Evolutionary conservation across 2,797 vertebrate genomes (phyloP).

Genomic region (Karalla daura): DNA sequence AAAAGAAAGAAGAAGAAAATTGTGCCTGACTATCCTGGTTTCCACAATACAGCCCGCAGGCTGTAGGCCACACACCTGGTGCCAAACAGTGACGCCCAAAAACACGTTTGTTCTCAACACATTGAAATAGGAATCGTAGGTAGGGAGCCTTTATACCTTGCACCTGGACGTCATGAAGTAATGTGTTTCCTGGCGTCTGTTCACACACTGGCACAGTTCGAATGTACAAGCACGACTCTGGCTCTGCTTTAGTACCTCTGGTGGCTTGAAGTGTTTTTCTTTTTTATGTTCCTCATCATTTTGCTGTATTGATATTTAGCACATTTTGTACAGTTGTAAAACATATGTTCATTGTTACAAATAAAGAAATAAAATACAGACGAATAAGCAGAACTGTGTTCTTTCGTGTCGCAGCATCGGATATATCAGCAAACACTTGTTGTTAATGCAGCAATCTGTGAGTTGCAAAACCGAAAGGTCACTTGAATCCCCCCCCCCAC

Average conservation of each 20-base stretch:
- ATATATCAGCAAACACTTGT: neutral
- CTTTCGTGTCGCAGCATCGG: neutral
- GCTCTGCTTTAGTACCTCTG: neutral
- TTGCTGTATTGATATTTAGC: neutral
- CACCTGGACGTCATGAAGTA: too few relatives aligned
- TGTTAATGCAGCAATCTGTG: neutral
- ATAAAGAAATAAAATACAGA: constrained; percentile 23
- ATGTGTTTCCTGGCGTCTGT: neutral
- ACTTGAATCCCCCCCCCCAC: too few relatives aligned
- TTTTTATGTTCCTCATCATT: neutral
- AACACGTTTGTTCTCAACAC: neutral
- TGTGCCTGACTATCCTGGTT: too few relatives aligned
- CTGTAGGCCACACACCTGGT: neutral
- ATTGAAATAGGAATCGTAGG: neutral
- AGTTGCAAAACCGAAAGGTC: neutral
- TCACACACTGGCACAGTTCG: neutral
- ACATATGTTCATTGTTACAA: constrained; percentile 13
- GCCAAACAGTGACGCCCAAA: neutral
- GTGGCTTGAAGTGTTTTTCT: neutral
- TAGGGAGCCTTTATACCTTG: too few relatives aligned
- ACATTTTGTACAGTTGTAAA: constrained; percentile 33
- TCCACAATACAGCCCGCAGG: neutral
- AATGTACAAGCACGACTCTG: neutral
- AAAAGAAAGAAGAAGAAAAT: too few relatives aligned
- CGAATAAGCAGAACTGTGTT: neutral